phyloP scores from a whole-genome alignment of 2,113 vertebrate species.

The Bufo gargarizans region DNA sequence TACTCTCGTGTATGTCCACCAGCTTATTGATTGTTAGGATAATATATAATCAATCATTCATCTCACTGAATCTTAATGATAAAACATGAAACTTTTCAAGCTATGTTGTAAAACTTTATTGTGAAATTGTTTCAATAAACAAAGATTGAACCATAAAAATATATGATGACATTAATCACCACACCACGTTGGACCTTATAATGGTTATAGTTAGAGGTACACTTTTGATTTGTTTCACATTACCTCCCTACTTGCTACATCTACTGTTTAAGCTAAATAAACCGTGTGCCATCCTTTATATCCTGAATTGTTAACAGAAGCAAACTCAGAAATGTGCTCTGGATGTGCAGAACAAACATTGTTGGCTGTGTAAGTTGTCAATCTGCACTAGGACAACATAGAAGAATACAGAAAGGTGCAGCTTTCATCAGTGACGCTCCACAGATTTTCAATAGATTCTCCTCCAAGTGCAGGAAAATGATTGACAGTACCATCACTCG shows the following conservation, averaged over 20 bases:
- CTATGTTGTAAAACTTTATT: no score
- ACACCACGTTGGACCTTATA: background rate
- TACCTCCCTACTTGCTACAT: background rate
- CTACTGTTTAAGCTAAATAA: background rate
- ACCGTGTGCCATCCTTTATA: background rate
- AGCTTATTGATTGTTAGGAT: no score
- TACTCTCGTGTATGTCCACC: no score
- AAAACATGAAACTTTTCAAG: no score
- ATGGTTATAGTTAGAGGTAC: background rate
- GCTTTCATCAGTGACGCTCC: constrained; percentile 20
- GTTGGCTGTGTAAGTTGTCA: constrained; percentile 31
- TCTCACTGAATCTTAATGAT: no score
- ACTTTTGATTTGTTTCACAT: background rate
- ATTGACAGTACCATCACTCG: background rate
- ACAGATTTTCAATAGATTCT: background rate
- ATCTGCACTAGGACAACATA: constrained; percentile 32
- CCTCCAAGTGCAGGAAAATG: background rate
- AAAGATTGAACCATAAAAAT: no score
- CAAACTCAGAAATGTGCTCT: background rate
- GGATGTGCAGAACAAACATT: constrained; percentile 26
- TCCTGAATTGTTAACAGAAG: constrained; percentile 17
- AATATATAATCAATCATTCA: no score
- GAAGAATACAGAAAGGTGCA: constrained; percentile 7
- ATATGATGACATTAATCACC: background rate
- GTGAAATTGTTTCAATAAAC: no score